These are phyloP conservation scores for Drosophila paranaensis DNA, from an alignment of 2,888 invertebrate genomes.

Conservation along the genomic window DNA sequence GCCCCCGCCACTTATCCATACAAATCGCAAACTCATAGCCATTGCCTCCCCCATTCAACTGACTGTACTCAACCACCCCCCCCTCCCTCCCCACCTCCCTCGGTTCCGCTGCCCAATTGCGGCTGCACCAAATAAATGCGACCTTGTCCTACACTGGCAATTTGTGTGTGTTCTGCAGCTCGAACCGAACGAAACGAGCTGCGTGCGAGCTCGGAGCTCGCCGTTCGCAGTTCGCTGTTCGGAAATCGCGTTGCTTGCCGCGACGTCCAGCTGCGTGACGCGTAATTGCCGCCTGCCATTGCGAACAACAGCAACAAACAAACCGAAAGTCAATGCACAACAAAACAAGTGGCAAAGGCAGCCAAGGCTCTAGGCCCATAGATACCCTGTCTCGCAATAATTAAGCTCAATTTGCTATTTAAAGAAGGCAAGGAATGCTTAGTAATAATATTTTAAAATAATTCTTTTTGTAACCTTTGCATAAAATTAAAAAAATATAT, in stretches of 20 bases:
- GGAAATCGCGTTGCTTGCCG: constrained; percentile 28
- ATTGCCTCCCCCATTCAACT: not conserved
- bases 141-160: constrained; percentile 79
- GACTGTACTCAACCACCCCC: not conserved
- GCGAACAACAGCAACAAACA: constrained; percentile 34
- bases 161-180: constrained; percentile 54
- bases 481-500: too few species aligned
- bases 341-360: not conserved
- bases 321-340: constrained; percentile 25
- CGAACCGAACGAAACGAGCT: constrained; percentile 42
- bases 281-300: constrained; percentile 64
- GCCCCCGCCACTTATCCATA: constrained; percentile 11
- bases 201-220: constrained; percentile 43
- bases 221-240: constrained; percentile 10
- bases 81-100: constrained; percentile 11
- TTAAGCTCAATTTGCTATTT: too few species aligned
- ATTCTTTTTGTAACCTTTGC: too few species aligned
- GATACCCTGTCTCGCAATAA: constrained; percentile 7
- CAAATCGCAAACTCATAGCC: constrained; percentile 15
- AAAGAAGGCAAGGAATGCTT: too few species aligned
- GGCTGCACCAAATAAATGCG: constrained; percentile 76
- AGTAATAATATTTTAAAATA: too few species aligned
- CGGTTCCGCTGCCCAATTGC: constrained; percentile 65
- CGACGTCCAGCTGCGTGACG: constrained; percentile 74
- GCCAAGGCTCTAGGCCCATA: too few species aligned